Percentiles rank a stretch among this genome's conserved stretches.
phyloP scores from a whole-genome alignment of 2,888 invertebrate species.

The Chloroclystis v-ata region DNA sequence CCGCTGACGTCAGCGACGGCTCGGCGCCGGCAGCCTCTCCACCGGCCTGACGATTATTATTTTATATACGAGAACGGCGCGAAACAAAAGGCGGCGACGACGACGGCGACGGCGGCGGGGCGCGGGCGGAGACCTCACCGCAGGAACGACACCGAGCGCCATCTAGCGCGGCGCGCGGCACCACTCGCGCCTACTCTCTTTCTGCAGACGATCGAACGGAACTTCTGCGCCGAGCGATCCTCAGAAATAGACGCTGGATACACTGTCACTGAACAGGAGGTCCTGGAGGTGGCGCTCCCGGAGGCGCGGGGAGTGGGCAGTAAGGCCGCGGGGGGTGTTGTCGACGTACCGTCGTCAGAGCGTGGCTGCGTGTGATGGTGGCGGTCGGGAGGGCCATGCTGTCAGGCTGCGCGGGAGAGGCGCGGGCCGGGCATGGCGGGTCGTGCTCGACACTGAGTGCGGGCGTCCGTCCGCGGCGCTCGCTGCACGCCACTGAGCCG shows the following conservation, averaged over 20 bases:
- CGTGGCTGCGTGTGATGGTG: conserved; percentile 78
- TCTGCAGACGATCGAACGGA: conserved; percentile 76
- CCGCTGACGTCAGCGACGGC: conserved; percentile 75
- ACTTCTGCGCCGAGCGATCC: conserved; percentile 56
- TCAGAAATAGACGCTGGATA: conserved; percentile 43
- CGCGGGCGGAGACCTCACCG: conserved; percentile 73
- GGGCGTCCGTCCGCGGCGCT: conserved; percentile 77
- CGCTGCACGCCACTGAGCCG: conserved; percentile 75
- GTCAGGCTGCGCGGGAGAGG: conserved; percentile 76
- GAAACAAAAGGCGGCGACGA: conserved; percentile 70
- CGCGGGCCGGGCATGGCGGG: conserved; percentile 78
- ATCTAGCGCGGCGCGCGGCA: conserved; percentile 73
- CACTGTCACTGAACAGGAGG: conserved; percentile 63
- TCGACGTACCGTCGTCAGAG: conserved; percentile 75
- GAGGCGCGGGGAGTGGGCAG: conserved; percentile 31
- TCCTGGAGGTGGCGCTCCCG: conserved; percentile 32
- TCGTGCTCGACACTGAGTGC: conserved; percentile 76
- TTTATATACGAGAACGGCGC: conserved; percentile 70
- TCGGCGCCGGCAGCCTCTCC: conserved; percentile 69
- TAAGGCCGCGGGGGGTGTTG: conserved; percentile 23
- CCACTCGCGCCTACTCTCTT: conserved; percentile 68
- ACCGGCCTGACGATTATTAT: conserved; percentile 72
- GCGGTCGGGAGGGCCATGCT: conserved; percentile 76
- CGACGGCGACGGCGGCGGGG: conserved; percentile 53
- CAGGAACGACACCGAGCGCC: conserved; percentile 76